Conservation (phyloP, 2,113 vertebrate species). For the Atrichornis clamosus region DNA sequence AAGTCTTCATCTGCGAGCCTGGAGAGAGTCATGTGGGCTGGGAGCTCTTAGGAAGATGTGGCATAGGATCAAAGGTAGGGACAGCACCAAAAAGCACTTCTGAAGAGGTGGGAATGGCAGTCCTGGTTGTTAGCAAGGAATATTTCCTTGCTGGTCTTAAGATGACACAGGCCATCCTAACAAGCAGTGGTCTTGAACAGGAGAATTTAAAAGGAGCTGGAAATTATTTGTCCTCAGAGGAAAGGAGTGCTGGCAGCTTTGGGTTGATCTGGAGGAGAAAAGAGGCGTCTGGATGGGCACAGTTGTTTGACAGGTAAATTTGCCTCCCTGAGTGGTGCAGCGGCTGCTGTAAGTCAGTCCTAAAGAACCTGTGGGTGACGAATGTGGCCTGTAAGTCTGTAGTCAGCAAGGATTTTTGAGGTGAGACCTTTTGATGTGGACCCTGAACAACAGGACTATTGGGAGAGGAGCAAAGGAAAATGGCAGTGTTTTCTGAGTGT, state of each 20-base stretch:
- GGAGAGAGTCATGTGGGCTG: neutral
- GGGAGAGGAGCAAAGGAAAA: neutral
- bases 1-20: neutral
- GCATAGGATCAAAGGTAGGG: neutral
- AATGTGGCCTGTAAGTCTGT: rapidly evolving
- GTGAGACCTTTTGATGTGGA: neutral
- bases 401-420: neutral
- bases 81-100: neutral
- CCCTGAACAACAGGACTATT: neutral
- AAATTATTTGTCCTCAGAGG: neutral
- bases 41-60: neutral
- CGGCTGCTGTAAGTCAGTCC: neutral
- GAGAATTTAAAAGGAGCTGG: neutral
- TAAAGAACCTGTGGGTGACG: neutral
- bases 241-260: neutral
- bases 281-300: neutral
- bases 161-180: neutral
- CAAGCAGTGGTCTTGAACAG: neutral
- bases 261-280: neutral
- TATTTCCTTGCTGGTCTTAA: neutral
- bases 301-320: neutral
- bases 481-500: neutral
- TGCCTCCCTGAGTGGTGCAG: rapidly evolving
- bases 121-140: neutral
- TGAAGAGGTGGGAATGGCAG: neutral